phyloP scores from a whole-genome alignment of 1,140 invertebrate species.

The Zaprionus capensis region DNA sequence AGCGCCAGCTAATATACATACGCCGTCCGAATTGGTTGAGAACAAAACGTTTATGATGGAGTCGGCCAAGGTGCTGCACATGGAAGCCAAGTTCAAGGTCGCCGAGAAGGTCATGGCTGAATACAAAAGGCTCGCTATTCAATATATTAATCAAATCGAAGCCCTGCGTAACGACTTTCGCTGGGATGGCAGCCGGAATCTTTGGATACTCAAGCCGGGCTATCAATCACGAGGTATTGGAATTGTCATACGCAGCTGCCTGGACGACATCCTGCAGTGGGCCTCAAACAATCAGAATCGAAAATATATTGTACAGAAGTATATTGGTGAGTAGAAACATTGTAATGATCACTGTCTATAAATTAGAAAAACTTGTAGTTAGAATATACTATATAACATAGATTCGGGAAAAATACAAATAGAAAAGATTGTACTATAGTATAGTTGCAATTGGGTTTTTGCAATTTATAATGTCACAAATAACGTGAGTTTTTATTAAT shows the following conservation, averaged over 20 bases:
- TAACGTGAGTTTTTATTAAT: no score
- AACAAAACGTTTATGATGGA: slow-evolving; percentile 89
- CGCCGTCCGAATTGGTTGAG: slow-evolving; percentile 85
- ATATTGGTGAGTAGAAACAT: slow-evolving; percentile 89
- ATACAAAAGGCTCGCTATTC: slow-evolving; percentile 86
- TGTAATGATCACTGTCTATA: no score
- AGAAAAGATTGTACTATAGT: no score
- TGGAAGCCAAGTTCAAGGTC: slow-evolving; percentile 84
- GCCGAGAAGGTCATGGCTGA: slow-evolving; percentile 83
- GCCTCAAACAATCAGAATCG: slow-evolving; percentile 86
- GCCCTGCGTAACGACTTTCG: slow-evolving; percentile 85
- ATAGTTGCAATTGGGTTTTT: no score
- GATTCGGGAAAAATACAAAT: no score
- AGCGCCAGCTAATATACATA: slow-evolving; percentile 43
- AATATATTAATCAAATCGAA: slow-evolving; percentile 87
- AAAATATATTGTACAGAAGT: slow-evolving; percentile 95
- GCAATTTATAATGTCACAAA: no score
- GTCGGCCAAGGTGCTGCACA: slow-evolving; percentile 84
- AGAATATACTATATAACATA: no score
- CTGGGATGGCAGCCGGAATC: slow-evolving; percentile 91
- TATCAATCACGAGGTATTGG: slow-evolving; percentile 93
- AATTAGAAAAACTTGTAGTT: no score
- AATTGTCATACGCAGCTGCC: slow-evolving; percentile 87
- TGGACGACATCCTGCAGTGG: slow-evolving; percentile 88
- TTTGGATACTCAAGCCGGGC: slow-evolving; percentile 97